These are phyloP conservation scores for Microplitis demolitor DNA, from an alignment of 1,140 invertebrate genomes.

Conservation along the genomic window DNA sequence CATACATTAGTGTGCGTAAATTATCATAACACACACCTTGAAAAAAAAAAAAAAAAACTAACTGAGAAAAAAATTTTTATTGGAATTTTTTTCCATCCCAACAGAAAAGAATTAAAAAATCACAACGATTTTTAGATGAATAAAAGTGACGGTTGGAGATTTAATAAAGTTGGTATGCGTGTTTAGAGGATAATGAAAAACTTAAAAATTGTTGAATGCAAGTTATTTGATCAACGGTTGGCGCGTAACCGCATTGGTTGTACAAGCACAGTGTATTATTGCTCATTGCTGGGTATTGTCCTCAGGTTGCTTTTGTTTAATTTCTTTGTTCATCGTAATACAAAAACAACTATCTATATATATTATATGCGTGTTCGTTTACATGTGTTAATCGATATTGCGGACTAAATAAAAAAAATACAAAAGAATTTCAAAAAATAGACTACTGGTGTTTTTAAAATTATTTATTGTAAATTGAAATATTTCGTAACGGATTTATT, in stretches of 20 bases:
- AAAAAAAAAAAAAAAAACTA: background rate
- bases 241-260: slow-evolving; percentile 6
- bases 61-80: too few species aligned
- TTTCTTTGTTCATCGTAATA: background rate
- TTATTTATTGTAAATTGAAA: background rate
- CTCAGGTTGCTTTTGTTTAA: slow-evolving; percentile 2
- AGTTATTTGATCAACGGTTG: slow-evolving; percentile 2
- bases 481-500: background rate
- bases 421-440: too few species aligned
- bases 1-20: too few species aligned
- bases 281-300: slow-evolving; percentile 15
- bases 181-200: background rate
- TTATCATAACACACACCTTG: too few species aligned
- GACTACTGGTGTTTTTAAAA: too few species aligned
- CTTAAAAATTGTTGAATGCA: background rate
- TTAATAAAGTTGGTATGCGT: too few species aligned
- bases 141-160: too few species aligned
- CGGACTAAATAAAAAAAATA: background rate
- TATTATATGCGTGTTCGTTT: background rate
- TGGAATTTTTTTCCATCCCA: too few species aligned
- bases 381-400: background rate
- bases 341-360: background rate
- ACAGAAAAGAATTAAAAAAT: too few species aligned
- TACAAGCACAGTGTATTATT: slow-evolving; percentile 9
- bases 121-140: background rate